These are phyloP conservation scores for Goniozus legneri DNA, from an alignment of 1,140 invertebrate genomes.

Conservation along the genomic window DNA sequence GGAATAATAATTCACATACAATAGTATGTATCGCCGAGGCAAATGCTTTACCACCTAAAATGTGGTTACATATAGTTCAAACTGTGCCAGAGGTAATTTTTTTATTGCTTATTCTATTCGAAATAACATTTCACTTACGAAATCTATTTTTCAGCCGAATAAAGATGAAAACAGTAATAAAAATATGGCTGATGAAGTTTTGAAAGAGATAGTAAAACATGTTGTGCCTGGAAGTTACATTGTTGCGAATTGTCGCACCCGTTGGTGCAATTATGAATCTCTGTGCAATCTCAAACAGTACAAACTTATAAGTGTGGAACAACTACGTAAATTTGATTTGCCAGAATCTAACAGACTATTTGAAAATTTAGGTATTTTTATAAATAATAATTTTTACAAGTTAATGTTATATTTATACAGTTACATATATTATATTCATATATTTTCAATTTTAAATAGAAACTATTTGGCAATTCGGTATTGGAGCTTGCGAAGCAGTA, in stretches of 20 bases:
- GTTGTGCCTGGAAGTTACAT: constrained; percentile 43
- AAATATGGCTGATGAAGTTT: constrained; percentile 43
- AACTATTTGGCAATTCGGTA: constrained; percentile 51
- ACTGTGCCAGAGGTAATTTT: constrained; percentile 38
- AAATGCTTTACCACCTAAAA: constrained; percentile 41
- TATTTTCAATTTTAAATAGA: constrained; percentile 33
- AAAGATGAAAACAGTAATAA: constrained; percentile 21
- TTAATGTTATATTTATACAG: constrained; percentile 1
- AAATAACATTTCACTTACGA: constrained; percentile 7
- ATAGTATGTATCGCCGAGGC: constrained; percentile 55
- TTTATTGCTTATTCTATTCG: not conserved
- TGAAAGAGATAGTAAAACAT: constrained; percentile 40
- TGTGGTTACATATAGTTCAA: constrained; percentile 50
- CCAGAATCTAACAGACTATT: constrained; percentile 42
- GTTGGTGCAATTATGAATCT: constrained; percentile 47
- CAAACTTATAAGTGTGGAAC: constrained; percentile 44
- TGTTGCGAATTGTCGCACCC: constrained; percentile 44
- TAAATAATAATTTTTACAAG: constrained; percentile 5
- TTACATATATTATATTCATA: not conserved
- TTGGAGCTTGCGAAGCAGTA: constrained; percentile 50
- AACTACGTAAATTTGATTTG: constrained; percentile 44
- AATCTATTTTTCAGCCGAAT: constrained; percentile 28
- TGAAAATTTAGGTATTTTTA: constrained; percentile 35
- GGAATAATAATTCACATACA: constrained; percentile 49
- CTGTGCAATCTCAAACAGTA: constrained; percentile 44